phyloP scores from a whole-genome alignment of 2,888 invertebrate species.

The Druceiella hillmani region DNA sequence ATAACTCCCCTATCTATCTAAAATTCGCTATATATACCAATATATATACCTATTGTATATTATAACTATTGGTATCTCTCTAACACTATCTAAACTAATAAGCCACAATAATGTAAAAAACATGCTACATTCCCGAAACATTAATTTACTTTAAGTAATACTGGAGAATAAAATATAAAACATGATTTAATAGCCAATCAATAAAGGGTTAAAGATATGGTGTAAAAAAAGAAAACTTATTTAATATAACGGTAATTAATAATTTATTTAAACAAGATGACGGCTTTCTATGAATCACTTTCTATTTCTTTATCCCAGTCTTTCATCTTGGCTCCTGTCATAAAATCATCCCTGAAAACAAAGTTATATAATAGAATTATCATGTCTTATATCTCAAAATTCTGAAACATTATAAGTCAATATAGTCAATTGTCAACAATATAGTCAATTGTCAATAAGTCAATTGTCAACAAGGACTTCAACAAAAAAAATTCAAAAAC shows the following conservation, averaged over 20 bases:
- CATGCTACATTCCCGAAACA: not conserved
- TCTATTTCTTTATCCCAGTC: slow-evolving; percentile 82
- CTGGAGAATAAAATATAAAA: not conserved
- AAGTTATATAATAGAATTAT: slow-evolving; percentile 17
- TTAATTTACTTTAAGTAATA: not conserved
- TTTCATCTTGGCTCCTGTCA: slow-evolving; percentile 84
- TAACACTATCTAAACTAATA: too few relatives aligned
- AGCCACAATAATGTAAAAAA: too few relatives aligned
- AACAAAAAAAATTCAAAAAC: too few relatives aligned
- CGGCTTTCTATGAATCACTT: slow-evolving; percentile 33
- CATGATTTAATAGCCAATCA: not conserved
- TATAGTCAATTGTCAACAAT: too few relatives aligned
- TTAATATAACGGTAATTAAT: not conserved
- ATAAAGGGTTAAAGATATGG: not conserved
- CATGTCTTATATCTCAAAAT: slow-evolving; percentile 16
- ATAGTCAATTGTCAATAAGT: too few relatives aligned
- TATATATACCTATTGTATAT: too few relatives aligned
- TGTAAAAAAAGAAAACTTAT: not conserved
- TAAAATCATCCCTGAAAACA: slow-evolving; percentile 73
- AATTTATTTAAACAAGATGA: slow-evolving; percentile 5
- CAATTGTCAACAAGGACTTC: too few relatives aligned
- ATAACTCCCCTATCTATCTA: too few relatives aligned
- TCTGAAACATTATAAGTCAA: too few relatives aligned
- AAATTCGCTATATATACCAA: too few relatives aligned
- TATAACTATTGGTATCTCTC: too few relatives aligned